Evolutionary conservation across 2,888 invertebrate genomes (phyloP), one percentile per base, ranked within the genome.

Genomic region (Xestobium rufovillosum): DNA sequence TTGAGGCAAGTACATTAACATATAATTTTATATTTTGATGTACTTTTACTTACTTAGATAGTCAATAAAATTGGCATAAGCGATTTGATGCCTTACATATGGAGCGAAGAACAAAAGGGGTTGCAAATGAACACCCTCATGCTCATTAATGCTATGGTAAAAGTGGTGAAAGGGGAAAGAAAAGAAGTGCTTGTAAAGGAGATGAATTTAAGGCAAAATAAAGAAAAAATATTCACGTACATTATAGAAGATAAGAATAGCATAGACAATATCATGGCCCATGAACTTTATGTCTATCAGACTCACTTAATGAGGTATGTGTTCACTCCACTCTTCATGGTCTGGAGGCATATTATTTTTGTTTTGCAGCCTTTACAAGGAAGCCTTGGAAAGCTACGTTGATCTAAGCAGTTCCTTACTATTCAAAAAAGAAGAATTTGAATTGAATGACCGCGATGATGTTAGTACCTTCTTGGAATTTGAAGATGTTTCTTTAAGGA

Each of bases 271-370:
- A 30, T 34, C 3, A 59, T 60, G 47, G 59, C 60, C 13, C 60
- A 57, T 34, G 60, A 63, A 43, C 41, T 65, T 9, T 63, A 61
- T 38, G 53, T 62, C 27, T 53, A 59, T 39, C 63, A 65, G 41
- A 60, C 61, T 1, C 56, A 54, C 34, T 43, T 63, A 15, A 44
- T 65, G 19, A 61, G 61, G 61, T 61, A 57, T 49, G 30, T 15
- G 23, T 26, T 14, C 13, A 14, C 10, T 30, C 14, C 14, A 3
- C 12, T 3, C 11, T 9, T 8, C 9, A 4, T 9, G 6, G 33
- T 1, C n/a, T 17, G 12, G 8, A 36, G 15, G 25, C 14, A 23
- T 15, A 31, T 14, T 8, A 31, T 2, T 26, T 4, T 11, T 13
- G 8, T 10, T 25, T 19, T 8, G 23, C n/a, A 52, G 47, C 33